Percentiles rank a stretch among this genome's conserved stretches.
Evolutionary conservation across 2,797 vertebrate species (phyloP).

Genomic region (Macroramphosus scolopax): DNA sequence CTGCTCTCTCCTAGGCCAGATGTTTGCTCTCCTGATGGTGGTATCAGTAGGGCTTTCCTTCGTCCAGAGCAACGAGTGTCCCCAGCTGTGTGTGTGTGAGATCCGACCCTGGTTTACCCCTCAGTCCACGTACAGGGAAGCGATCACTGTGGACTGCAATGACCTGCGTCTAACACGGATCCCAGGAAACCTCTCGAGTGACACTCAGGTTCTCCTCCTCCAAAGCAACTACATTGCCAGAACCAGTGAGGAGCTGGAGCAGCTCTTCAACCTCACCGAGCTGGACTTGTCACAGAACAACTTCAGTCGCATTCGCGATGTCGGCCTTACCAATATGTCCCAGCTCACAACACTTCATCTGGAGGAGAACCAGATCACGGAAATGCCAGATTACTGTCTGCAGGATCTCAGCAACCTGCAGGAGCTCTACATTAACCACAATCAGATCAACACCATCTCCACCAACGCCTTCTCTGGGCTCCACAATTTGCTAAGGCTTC

Average conservation of each 20-base stretch:
- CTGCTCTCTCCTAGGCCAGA: constrained; percentile 54
- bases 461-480: constrained; percentile 92
- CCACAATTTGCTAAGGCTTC: constrained; percentile 88
- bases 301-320: constrained; percentile 89
- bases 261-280: constrained; percentile 93
- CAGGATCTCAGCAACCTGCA: constrained; percentile 92
- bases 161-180: constrained; percentile 91
- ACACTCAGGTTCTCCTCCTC: constrained; percentile 94
- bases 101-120: constrained; percentile 98
- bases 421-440: constrained; percentile 98
- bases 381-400: constrained; percentile 93
- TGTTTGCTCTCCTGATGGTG: constrained; percentile 80
- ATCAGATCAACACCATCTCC: constrained; percentile 91
- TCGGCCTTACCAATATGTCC: constrained; percentile 90
- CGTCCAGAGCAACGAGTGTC: constrained; percentile 85
- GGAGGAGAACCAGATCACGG: constrained; percentile 93
- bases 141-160: constrained; percentile 95
- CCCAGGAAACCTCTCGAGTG: constrained; percentile 91
- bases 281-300: constrained; percentile 97
- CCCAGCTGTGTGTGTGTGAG: constrained; percentile 94
- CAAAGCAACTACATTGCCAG: constrained; percentile 96
- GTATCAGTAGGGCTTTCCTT: constrained; percentile 77
- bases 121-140: constrained; percentile 96
- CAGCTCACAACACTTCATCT: constrained; percentile 95
- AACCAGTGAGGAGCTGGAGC: constrained; percentile 89